Evolutionary conservation across 2,888 invertebrate genomes (phyloP).

Genomic region (Parnassius smintheus): DNA sequence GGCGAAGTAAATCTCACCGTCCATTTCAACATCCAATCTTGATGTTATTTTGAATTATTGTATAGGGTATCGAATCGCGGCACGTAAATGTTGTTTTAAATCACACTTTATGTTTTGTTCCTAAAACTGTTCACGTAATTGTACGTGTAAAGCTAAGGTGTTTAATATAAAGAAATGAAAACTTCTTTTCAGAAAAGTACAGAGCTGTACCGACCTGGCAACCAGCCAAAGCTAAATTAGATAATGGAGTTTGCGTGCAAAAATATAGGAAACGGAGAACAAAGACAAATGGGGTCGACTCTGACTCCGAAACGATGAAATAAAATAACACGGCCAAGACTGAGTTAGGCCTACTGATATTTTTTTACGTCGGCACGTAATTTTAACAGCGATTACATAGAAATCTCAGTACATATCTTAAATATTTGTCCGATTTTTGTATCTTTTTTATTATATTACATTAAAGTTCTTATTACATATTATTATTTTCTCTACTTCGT

Average conservation of each 20-base stretch:
- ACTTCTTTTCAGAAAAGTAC: slow-evolving; percentile 69
- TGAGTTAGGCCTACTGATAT: slow-evolving; percentile 49
- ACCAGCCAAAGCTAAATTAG: slow-evolving; percentile 81
- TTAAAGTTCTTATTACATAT: no score
- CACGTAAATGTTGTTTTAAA: slow-evolving; percentile 24
- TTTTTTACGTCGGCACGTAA: slow-evolving; percentile 48
- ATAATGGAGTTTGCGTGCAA: slow-evolving; percentile 82
- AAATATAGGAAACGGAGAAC: slow-evolving; percentile 81
- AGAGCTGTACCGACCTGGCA: slow-evolving; percentile 76
- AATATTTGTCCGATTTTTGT: background rate
- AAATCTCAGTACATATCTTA: slow-evolving; percentile 43
- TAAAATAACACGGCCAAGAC: slow-evolving; percentile 71
- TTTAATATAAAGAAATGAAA: slow-evolving; percentile 71
- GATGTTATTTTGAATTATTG: slow-evolving; percentile 30
- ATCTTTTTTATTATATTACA: no score
- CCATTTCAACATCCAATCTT: slow-evolving; percentile 28
- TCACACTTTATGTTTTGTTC: slow-evolving; percentile 19
- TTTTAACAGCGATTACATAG: slow-evolving; percentile 43
- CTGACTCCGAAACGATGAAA: slow-evolving; percentile 71
- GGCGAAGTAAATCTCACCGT: slow-evolving; percentile 30
- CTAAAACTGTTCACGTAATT: slow-evolving; percentile 44
- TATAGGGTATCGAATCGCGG: slow-evolving; percentile 21
- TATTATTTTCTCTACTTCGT: no score
- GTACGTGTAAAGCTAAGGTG: slow-evolving; percentile 70
- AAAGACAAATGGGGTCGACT: slow-evolving; percentile 79